Conservation (phyloP, 2,797 vertebrate species). For the Cyclura pinguis region DNA sequence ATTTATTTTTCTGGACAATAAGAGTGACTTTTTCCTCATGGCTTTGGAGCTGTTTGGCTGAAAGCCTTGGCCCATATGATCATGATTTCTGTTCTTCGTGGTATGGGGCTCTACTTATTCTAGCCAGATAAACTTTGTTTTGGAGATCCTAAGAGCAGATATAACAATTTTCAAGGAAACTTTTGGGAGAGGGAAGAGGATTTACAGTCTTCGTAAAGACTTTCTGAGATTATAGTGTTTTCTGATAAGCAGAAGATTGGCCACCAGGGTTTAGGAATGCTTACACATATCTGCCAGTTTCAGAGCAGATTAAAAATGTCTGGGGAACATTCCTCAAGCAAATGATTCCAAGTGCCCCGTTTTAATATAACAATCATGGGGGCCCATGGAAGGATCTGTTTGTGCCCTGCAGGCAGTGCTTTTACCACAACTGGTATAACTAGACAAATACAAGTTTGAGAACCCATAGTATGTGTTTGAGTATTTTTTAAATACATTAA, state of each 20-base stretch:
- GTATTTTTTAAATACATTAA: too few species aligned
- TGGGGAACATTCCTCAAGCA: not conserved
- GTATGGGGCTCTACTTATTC: not conserved
- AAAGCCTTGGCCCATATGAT: not conserved
- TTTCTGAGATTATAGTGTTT: not conserved
- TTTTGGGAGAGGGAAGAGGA: not conserved
- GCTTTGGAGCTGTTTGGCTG: not conserved
- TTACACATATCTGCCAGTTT: not conserved
- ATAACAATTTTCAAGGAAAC: not conserved
- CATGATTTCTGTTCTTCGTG: not conserved
- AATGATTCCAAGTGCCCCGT: not conserved
- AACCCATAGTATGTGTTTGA: too few species aligned
- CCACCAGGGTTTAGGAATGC: not conserved
- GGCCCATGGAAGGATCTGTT: not conserved
- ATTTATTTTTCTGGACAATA: not conserved
- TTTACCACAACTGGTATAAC: too few species aligned
- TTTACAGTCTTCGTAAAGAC: not conserved
- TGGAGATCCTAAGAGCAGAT: too few species aligned
- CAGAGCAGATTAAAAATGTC: not conserved
- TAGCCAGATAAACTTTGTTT: not conserved
- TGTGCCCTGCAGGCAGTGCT: too few species aligned
- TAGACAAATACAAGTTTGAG: too few species aligned
- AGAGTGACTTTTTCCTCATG: not conserved
- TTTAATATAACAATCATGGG: not conserved
- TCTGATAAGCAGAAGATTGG: not conserved